These are phyloP conservation scores for Sterrhoptilus dennistouni DNA, from an alignment of 2,113 vertebrate species.

Conservation along the genomic window DNA sequence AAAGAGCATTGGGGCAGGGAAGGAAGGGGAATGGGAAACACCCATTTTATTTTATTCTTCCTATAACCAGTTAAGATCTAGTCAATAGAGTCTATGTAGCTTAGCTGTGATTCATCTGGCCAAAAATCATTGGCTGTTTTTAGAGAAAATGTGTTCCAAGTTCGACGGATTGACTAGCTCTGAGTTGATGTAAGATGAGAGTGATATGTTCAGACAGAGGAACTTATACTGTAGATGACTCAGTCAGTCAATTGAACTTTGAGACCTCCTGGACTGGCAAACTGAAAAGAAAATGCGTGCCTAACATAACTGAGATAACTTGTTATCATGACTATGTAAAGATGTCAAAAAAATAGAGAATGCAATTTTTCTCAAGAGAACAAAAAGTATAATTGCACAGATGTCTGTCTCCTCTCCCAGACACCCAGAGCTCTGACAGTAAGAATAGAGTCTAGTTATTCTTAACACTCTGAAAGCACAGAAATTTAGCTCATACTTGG, in stretches of 20 bases:
- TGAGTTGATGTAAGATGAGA: neutral
- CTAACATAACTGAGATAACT: neutral
- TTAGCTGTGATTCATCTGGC: neutral
- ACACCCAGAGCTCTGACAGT: neutral
- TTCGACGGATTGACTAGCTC: neutral
- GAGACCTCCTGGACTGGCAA: slow-evolving; percentile 10
- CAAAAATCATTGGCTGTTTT: slow-evolving; percentile 29
- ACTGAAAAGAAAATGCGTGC: neutral
- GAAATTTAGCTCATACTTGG: neutral
- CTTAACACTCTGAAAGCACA: neutral
- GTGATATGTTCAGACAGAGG: neutral
- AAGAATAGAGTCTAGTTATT: neutral
- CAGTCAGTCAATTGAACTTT: slow-evolving; percentile 28
- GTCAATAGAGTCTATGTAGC: neutral
- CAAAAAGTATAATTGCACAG: slow-evolving; percentile 29
- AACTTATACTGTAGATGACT: slow-evolving; percentile 2
- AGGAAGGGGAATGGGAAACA: neutral
- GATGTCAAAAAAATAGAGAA: neutral
- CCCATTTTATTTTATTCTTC: neutral
- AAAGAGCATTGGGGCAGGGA: accelerated
- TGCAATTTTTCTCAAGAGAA: neutral
- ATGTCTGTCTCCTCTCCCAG: slow-evolving; percentile 25
- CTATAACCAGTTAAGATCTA: neutral
- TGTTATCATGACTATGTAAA: neutral
- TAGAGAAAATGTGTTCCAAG: neutral